Conservation (phyloP, 2,797 vertebrate genomes). For the Schizothorax lantsangensis region DNA sequence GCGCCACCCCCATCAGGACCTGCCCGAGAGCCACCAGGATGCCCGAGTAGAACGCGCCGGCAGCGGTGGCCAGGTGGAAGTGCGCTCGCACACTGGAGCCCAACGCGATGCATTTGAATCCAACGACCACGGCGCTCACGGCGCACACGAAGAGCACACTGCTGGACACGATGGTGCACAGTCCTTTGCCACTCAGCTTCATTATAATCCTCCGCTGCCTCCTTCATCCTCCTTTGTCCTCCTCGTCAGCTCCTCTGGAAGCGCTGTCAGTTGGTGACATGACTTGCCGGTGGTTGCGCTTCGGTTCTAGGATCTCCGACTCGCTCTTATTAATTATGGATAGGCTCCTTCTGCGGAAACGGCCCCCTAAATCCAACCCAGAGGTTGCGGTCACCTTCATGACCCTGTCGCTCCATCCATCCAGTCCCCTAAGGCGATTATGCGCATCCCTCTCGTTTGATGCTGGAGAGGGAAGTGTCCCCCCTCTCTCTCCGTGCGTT, state of each 20-base stretch:
- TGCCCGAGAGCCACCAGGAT: constrained; percentile 88
- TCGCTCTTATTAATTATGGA: constrained; percentile 85
- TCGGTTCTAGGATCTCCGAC: constrained; percentile 72
- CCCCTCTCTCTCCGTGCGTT: constrained; percentile 31
- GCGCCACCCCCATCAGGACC: constrained; percentile 85
- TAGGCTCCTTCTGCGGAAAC: constrained; percentile 68
- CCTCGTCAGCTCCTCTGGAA: constrained; percentile 80
- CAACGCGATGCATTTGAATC: constrained; percentile 90
- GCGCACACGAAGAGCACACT: constrained; percentile 93
- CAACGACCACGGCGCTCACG: constrained; percentile 91
- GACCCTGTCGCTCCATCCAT: constrained; percentile 66
- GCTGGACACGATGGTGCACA: constrained; percentile 93
- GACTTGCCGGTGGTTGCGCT: constrained; percentile 74
- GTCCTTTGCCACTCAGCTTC: constrained; percentile 96
- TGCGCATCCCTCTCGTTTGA: constrained; percentile 51
- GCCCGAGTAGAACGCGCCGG: constrained; percentile 95
- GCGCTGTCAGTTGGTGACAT: constrained; percentile 79
- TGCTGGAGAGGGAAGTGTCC: constrained; percentile 55
- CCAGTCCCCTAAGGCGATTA: constrained; percentile 61
- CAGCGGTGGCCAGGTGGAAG: constrained; percentile 88
- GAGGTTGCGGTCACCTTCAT: constrained; percentile 67
- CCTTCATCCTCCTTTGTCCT: constrained; percentile 90
- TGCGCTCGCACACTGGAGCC: constrained; percentile 89
- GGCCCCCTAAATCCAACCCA: constrained; percentile 63
- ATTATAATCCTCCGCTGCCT: constrained; percentile 91